Percentiles rank a stretch among this genome's conserved stretches.
Evolutionary conservation across 2,113 vertebrate species (phyloP).

Genomic region (Tachysurus fulvidraco): DNA sequence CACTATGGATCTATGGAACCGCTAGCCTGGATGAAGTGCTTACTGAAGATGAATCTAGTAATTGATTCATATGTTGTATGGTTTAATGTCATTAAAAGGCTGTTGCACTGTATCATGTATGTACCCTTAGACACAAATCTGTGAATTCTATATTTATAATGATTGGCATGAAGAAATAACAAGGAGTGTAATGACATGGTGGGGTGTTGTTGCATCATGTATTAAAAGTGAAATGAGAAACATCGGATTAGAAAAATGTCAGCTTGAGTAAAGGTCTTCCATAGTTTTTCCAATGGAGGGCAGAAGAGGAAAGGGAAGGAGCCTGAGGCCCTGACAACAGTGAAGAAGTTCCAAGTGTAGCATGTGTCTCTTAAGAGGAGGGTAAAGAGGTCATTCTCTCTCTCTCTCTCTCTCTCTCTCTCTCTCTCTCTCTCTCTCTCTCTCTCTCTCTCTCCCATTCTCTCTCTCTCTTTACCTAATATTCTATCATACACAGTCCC

Average conservation of each 20-base stretch:
- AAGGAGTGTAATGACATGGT: conserved; percentile 10
- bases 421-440: not conserved
- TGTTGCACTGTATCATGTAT: not conserved
- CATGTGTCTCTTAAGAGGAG: conserved; percentile 25
- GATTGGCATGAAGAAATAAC: conserved; percentile 10
- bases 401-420: conserved; percentile 1
- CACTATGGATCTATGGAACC: not conserved
- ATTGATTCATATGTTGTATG: not conserved
- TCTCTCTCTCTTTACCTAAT: not conserved
- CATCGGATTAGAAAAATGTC: conserved; percentile 15
- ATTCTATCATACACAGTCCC: conserved; percentile 10
- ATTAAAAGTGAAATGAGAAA: conserved; percentile 26
- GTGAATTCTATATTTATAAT: not conserved
- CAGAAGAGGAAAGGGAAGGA: conserved; percentile 77
- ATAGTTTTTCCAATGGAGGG: conserved; percentile 73
- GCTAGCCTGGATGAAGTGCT: not conserved
- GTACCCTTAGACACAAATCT: not conserved
- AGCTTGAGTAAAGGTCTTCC: conserved; percentile 50
- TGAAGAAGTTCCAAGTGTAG: conserved; percentile 21
- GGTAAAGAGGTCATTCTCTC: conserved; percentile 9
- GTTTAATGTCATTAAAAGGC: not conserved
- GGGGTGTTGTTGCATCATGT: conserved; percentile 13
- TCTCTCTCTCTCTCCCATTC: not conserved
- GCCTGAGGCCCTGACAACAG: conserved; percentile 6
- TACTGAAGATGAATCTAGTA: not conserved